phyloP scores from a whole-genome alignment of 1,140 invertebrate species.

The Drosophila trapezifrons region DNA sequence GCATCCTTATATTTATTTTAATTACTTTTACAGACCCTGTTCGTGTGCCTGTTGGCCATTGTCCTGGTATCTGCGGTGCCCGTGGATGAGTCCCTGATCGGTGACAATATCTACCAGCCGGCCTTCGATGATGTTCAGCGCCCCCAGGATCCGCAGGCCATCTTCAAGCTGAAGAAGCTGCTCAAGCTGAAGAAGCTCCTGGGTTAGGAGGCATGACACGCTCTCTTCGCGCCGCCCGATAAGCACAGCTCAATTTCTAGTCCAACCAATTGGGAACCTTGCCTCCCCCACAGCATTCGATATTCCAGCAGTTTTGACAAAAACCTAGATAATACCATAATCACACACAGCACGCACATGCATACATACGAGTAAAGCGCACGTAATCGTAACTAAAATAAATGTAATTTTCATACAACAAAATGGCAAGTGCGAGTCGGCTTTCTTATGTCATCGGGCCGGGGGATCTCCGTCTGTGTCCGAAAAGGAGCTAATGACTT shows the following conservation, averaged over 20 bases:
- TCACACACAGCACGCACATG: conserved; percentile 12
- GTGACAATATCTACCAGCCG: conserved; percentile 65
- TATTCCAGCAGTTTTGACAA: conserved; percentile 21
- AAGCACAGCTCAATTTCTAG: conserved; percentile 47
- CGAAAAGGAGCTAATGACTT: conserved; percentile 40
- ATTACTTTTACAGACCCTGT: conserved; percentile 54
- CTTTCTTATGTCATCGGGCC: conserved; percentile 29
- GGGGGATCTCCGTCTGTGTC: conserved; percentile 21
- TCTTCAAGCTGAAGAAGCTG: conserved; percentile 82
- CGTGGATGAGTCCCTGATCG: conserved; percentile 72
- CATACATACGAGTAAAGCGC: conserved; percentile 4
- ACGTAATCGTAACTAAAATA: conserved; percentile 43
- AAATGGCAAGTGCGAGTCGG: conserved; percentile 12
- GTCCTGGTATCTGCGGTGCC: conserved; percentile 70
- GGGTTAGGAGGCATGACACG: conserved; percentile 46
- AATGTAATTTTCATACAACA: conserved; percentile 45
- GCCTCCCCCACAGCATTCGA: conserved; percentile 12
- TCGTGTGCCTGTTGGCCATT: conserved; percentile 65
- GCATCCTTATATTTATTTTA: background rate
- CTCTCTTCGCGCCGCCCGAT: background rate
- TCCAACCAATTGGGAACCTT: conserved; percentile 45
- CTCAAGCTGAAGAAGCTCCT: conserved; percentile 76
- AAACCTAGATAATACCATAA: conserved; percentile 36
- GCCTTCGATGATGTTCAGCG: conserved; percentile 63
- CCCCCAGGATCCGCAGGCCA: conserved; percentile 70